Base-by-base conservation (phyloP, 2,888 invertebrate genomes). In the Lithophane socia region DNA sequence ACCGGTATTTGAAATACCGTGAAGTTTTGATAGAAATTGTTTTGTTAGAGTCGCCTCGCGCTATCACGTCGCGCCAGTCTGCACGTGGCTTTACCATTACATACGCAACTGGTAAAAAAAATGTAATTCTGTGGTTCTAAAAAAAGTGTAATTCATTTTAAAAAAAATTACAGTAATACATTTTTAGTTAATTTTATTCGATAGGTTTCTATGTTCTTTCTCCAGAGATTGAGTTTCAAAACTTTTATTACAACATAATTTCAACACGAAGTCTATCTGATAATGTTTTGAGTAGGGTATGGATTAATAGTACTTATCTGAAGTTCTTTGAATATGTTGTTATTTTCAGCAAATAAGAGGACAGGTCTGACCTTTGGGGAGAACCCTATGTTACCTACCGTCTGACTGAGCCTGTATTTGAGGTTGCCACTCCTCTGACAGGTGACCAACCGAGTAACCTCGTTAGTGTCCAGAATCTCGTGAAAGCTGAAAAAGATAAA, bases 251-350 rank as follows among this genome's bases (percentile, higher is more conserved):
- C 42, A 37, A 16, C 16, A 56, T 70, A 61, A 70, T 65, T 70
- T 67, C 66, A 52, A 63, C 75, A 66, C 54, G 29, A 68, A 37
- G 61, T 68, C 58, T 21, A 58, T 67, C n/a, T 49, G 64, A 64
- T 49, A 79, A 47, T 64, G 18, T 75, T 75, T 75, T 75, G 75
- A 76, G 75, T 63, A 76, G 76, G 63, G 76, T 75, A 56, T 64
- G 54, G 47, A 56, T 75, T 74, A 29, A 52, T 75, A n/a, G 5
- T 29, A 67, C 12, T 12, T 16, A 13, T 47, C n/a, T 63, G n/a
- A 54, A 75, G 16, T 29, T 44, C 76, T 75, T 63, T 75, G 29
- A 75, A 75, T 63, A 21, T 44, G 18, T 63, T 75, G 29, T 37
- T 75, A 54, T 54, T 63, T 54, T 76, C 37, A 37, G 12, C 18